A percentile compares a stretch with the other conserved stretches of the same genome.
Evolutionary conservation across 2,113 vertebrate genomes (phyloP).

Genomic region (Chinchilla lanigera): DNA sequence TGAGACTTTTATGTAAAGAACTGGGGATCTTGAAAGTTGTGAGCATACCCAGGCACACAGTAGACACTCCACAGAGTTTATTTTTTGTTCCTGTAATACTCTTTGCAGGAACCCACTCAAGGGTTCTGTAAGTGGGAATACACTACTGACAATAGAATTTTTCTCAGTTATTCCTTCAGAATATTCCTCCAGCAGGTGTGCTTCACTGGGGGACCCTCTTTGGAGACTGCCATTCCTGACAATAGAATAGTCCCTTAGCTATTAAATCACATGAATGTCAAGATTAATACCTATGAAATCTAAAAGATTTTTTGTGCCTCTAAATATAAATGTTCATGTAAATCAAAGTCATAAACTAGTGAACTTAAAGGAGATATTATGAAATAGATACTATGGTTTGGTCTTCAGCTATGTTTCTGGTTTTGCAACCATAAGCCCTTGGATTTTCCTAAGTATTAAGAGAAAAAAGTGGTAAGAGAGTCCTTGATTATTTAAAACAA

Average conservation of each 20-base stretch:
- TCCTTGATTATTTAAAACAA: neutral
- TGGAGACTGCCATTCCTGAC: neutral
- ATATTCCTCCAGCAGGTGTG: neutral
- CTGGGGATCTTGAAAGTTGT: neutral
- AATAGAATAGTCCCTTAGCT: neutral
- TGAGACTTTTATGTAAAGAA: neutral
- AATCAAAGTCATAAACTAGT: neutral
- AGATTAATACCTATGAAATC: neutral
- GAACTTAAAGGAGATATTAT: neutral
- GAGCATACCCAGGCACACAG: neutral
- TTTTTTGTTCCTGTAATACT: neutral
- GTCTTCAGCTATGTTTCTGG: neutral
- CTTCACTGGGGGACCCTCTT: neutral
- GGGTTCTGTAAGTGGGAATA: neutral
- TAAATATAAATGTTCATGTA: neutral
- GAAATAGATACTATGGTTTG: neutral
- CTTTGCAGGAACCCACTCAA: neutral
- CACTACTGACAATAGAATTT: rapidly evolving
- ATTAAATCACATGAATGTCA: neutral
- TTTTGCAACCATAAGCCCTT: neutral
- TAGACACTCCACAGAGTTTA: neutral
- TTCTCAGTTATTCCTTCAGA: neutral
- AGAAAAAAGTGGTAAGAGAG: neutral
- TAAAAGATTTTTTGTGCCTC: neutral
- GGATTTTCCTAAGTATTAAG: neutral